Conservation (phyloP, 2,888 invertebrate species). For the Anarsia innoxiella region DNA sequence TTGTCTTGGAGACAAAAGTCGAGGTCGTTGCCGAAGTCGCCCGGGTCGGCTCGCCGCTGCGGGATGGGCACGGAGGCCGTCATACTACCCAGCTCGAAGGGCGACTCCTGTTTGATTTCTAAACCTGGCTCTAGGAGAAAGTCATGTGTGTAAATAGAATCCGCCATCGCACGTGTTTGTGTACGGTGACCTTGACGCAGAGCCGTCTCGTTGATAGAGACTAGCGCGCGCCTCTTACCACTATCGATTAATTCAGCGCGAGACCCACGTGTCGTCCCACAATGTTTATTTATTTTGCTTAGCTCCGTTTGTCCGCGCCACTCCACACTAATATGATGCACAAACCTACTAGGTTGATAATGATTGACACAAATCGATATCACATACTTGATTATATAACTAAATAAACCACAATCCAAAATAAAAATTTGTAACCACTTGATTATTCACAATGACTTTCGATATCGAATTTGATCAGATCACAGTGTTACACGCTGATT, state of each 20-base stretch:
- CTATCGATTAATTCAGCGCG: constrained; percentile 63
- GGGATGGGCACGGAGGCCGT: constrained; percentile 81
- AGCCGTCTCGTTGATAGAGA: constrained; percentile 68
- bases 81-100: constrained; percentile 58
- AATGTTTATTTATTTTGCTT: constrained; percentile 48
- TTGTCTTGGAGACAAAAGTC: constrained; percentile 74
- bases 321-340: constrained; percentile 18
- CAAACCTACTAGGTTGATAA: constrained; percentile 27
- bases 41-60: constrained; percentile 59
- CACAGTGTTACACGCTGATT: no score
- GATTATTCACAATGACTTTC: constrained; percentile 68
- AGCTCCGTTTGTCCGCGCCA: constrained; percentile 17
- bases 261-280: constrained; percentile 62
- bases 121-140: constrained; percentile 78
- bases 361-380: constrained; percentile 27
- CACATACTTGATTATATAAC: constrained; percentile 62
- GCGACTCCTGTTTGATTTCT: constrained; percentile 78
- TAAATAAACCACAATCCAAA: constrained; percentile 39
- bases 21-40: constrained; percentile 73
- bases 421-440: constrained; percentile 46
- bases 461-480: constrained; percentile 45
- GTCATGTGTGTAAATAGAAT: constrained; percentile 77
- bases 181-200: constrained; percentile 66
- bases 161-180: constrained; percentile 77
- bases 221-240: constrained; percentile 67